Percentiles rank a stretch among this genome's conserved stretches.
Evolutionary conservation across 2,888 invertebrate species (phyloP).

Genomic region (Sinopyrophorus schimmeli): DNA sequence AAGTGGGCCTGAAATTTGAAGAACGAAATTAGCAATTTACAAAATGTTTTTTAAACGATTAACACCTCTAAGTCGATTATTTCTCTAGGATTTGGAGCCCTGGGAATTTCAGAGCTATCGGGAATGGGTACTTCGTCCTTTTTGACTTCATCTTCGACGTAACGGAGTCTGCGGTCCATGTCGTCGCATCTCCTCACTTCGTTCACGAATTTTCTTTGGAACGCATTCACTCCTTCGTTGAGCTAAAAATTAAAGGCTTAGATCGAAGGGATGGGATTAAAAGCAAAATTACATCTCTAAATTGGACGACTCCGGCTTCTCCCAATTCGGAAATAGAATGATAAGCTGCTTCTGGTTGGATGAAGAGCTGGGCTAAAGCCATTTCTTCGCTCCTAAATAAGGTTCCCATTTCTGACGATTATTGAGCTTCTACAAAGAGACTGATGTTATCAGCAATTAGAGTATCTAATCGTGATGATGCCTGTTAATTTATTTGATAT

Average conservation of each 20-base stretch:
- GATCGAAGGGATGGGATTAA: neutral
- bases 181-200: constrained; percentile 91
- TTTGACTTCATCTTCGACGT: constrained; percentile 82
- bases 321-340: constrained; percentile 92
- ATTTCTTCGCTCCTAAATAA: constrained; percentile 90
- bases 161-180: constrained; percentile 85
- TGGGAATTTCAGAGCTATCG: constrained; percentile 73
- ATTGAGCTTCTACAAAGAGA: no score
- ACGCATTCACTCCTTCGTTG: constrained; percentile 82
- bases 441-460: no score
- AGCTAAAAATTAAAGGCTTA: constrained; percentile 58
- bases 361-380: constrained; percentile 91
- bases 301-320: constrained; percentile 91
- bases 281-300: constrained; percentile 79
- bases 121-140: constrained; percentile 82
- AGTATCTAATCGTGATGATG: no score
- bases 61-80: constrained; percentile 86
- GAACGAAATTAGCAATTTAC: neutral
- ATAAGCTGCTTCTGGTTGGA: constrained; percentile 95
- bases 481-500: no score
- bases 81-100: constrained; percentile 76
- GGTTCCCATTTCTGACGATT: constrained; percentile 70
- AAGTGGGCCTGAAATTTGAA: constrained; percentile 72
- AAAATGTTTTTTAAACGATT: neutral
- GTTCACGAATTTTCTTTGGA: constrained; percentile 89